Evolutionary conservation across 1,140 invertebrate genomes (phyloP), one percentile per base, ranked within the genome.

Genomic region (Condylostylus longicornis): DNA sequence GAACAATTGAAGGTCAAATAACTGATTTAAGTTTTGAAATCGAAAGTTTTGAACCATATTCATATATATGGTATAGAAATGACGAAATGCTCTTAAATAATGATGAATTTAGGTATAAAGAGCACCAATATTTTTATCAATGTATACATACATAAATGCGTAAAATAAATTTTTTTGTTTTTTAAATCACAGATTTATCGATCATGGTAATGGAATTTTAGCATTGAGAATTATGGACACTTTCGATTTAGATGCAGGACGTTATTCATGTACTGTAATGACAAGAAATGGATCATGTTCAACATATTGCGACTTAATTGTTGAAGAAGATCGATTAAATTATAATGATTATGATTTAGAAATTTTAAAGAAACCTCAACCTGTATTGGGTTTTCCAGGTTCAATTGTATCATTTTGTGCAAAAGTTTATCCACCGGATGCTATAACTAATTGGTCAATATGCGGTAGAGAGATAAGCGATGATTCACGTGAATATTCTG

Each of bases 21-120:
- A 63, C 71, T 19, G 71, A 74, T 50, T 55, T 77, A 13, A 58
- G 63, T 23, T 63, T 69, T 18, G 51, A 52, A 41, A 43, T 77
- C 3, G 46, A 63, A 35, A 66, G 68, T 65, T 47, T 41, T 19
- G 64, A 69, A 37, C 77, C 78, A 8, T 71, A 78, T 35, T 68
- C 69, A 17, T 69, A 83, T 9, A 50, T 69, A 19, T 88, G 83
- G 83, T 65, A 72, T 20, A 75, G 75, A 46, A 73, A 82, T 47
- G 73, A 70, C 17, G 68, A 71, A 42, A 65, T 74, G 29, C 55
- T 88, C 17, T 64, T 66, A n/a, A 68, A 82, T 48, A 73, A 69
- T 43, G 67, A 70, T n/a, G 71, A 76, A 46, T 69, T 66, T 35
- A 54, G 51, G 57, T 60, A 33, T 48, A 51, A 44, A 20, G 7